Conservation (phyloP, 2,797 vertebrate genomes). For the Carapus acus region DNA sequence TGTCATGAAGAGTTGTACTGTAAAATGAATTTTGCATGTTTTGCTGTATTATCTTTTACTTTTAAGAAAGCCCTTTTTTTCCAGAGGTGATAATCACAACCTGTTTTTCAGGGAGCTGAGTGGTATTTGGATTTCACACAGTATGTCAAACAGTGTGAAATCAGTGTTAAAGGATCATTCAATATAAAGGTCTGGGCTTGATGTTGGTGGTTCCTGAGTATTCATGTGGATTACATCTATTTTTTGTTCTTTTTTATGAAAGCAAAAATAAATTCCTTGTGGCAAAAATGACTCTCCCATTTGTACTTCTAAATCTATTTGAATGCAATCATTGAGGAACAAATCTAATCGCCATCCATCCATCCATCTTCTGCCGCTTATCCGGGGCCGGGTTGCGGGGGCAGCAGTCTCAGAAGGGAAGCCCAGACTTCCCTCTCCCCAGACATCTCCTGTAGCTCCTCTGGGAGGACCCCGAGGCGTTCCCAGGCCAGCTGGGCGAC, state of each 20-base stretch:
- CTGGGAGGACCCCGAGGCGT: no score
- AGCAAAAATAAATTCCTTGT: slow-evolving; percentile 50
- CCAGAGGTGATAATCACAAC: slow-evolving; percentile 25
- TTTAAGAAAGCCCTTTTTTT: slow-evolving; percentile 45
- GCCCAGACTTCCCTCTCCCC: no score
- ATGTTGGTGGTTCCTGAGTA: slow-evolving; percentile 20
- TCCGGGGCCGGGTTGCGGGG: no score
- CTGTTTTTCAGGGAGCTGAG: slow-evolving; percentile 31
- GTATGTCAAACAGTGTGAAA: slow-evolving; percentile 22
- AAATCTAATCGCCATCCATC: background rate
- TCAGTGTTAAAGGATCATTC: slow-evolving; percentile 19
- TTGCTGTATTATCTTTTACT: slow-evolving; percentile 27
- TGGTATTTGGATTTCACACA: slow-evolving; percentile 32
- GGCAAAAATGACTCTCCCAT: background rate
- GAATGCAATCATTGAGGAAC: background rate
- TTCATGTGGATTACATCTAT: slow-evolving; percentile 10
- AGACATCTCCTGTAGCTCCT: no score
- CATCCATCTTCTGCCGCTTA: no score
- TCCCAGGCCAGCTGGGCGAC: no score
- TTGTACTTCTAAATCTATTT: background rate
- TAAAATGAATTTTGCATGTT: slow-evolving; percentile 53
- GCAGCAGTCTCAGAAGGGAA: no score
- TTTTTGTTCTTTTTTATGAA: slow-evolving; percentile 32
- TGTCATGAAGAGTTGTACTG: slow-evolving; percentile 38
- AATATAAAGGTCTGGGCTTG: slow-evolving; percentile 11